A percentile compares a stretch with the other conserved stretches of the same genome.
Conservation (phyloP, 2,797 vertebrate species). For the Cynodonichthys magdalenae region DNA sequence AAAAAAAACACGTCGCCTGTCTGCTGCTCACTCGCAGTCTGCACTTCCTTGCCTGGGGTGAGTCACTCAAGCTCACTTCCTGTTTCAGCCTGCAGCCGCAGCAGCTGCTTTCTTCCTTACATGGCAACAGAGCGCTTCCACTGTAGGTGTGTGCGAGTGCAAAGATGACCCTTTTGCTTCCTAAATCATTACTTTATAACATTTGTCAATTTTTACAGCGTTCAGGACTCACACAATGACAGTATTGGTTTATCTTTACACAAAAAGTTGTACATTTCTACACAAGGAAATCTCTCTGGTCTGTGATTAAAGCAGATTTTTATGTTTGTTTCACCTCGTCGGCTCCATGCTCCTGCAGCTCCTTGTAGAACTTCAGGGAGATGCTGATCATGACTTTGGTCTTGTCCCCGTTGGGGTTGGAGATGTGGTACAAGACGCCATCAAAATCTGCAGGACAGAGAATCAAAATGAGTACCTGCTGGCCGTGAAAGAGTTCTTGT, state of each 20-base stretch:
- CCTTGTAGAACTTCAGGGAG: slow-evolving; percentile 99
- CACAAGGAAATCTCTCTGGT: no score
- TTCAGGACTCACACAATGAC: neutral
- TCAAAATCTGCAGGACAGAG: slow-evolving; percentile 88
- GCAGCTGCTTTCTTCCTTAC: slow-evolving; percentile 79
- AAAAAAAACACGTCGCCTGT: slow-evolving; percentile 21
- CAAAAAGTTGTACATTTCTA: no score
- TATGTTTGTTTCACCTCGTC: slow-evolving; percentile 85
- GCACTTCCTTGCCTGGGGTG: slow-evolving; percentile 81
- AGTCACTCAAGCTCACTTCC: slow-evolving; percentile 87
- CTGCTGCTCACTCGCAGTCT: slow-evolving; percentile 43
- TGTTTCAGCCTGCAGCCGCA: slow-evolving; percentile 81
- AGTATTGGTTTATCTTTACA: neutral
- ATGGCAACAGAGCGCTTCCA: slow-evolving; percentile 66
- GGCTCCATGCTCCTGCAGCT: slow-evolving; percentile 96
- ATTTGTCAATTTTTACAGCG: neutral
- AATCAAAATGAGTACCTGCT: no score
- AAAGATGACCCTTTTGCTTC: slow-evolving; percentile 12
- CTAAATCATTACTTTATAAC: neutral
- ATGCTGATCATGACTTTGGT: slow-evolving; percentile 99
- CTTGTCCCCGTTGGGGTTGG: slow-evolving; percentile 97
- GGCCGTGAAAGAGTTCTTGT: no score
- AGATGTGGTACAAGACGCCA: slow-evolving; percentile 99
- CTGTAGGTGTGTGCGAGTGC: slow-evolving; percentile 14
- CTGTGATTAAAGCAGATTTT: no score